These are phyloP conservation scores for Trachymyrmex cornetzi DNA, from an alignment of 1,140 invertebrate genomes.

Conservation along the genomic window DNA sequence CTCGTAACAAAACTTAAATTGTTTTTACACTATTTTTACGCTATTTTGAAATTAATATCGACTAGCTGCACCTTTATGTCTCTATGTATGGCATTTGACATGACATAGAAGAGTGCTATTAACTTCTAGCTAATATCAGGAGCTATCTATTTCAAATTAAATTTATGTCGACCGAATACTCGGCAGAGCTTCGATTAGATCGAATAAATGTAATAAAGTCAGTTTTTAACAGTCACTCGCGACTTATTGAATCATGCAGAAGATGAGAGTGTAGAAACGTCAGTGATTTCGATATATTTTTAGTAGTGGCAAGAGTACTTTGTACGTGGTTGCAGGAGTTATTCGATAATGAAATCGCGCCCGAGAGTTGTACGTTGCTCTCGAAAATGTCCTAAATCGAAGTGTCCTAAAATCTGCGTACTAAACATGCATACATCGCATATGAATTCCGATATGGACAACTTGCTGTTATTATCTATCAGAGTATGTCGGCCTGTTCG, in stretches of 20 bases:
- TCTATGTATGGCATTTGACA: slow-evolving; percentile 31
- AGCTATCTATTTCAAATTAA: slow-evolving; percentile 39
- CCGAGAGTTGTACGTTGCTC: background rate
- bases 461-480: slow-evolving; percentile 31
- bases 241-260: background rate
- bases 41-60: slow-evolving; percentile 21
- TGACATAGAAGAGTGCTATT: slow-evolving; percentile 29
- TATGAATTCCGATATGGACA: background rate
- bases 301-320: background rate
- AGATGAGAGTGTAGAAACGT: background rate
- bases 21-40: background rate
- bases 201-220: slow-evolving; percentile 28
- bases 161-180: background rate
- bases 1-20: slow-evolving; percentile 14
- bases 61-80: slow-evolving; percentile 13
- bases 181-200: slow-evolving; percentile 19
- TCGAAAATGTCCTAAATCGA: slow-evolving; percentile 15
- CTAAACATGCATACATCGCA: too few relatives aligned
- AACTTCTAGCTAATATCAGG: slow-evolving; percentile 40
- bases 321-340: background rate
- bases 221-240: background rate
- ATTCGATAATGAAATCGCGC: background rate
- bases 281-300: background rate
- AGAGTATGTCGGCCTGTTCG: background rate
- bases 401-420: background rate